These are phyloP conservation scores for Zoanthus sansibaricus DNA, from an alignment of 92 coral and sea anemone genomes.

Conservation along the genomic window DNA sequence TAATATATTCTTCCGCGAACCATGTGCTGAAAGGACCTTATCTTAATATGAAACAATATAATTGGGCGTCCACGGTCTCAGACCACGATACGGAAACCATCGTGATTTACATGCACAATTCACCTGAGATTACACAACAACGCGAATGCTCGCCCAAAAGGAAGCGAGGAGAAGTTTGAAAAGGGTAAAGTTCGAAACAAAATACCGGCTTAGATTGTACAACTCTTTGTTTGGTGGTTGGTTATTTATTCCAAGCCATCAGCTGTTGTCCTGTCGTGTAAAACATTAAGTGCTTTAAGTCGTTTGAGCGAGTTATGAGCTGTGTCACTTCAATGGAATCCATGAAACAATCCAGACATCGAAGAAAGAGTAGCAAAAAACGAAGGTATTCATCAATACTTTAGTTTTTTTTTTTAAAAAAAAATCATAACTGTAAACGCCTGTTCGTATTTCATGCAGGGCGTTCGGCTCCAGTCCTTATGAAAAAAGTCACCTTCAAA, in stretches of 20 bases:
- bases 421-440: neutral
- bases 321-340: constrained; percentile 32
- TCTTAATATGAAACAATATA: neutral
- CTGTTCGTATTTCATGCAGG: neutral
- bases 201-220: neutral
- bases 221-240: neutral
- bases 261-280: neutral
- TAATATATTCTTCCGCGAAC: neutral
- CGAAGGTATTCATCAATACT: constrained; percentile 24
- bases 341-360: constrained; percentile 29
- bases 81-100: neutral
- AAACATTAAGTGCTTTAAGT: neutral
- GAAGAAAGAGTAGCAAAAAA: constrained; percentile 37
- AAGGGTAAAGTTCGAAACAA: neutral
- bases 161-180: neutral
- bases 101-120: neutral
- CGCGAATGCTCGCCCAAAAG: neutral
- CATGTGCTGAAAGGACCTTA: neutral
- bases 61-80: neutral
- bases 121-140: neutral
- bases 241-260: neutral
- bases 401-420: neutral
- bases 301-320: constrained; percentile 32
- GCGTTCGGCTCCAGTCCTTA: constrained; percentile 8
- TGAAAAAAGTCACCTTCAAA: neutral